Evolutionary conservation across 2,113 vertebrate genomes (phyloP), one percentile per base, ranked within the genome.

Genomic region (Seriola quinqueradiata): DNA sequence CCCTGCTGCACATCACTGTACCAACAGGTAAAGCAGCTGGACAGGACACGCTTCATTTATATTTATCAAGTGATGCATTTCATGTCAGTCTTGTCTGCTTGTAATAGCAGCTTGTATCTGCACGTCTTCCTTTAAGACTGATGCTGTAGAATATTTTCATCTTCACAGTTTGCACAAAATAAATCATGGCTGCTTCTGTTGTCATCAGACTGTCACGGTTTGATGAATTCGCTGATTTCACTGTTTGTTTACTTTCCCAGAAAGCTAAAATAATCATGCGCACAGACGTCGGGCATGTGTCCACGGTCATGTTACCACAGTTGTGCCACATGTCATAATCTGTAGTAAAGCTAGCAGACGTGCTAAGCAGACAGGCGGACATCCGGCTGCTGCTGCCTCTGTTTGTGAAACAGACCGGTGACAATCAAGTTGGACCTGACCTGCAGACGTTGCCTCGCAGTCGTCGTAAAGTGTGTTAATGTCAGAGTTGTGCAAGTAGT

Each of bases 21-120:
- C 87, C 89, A 86, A 92, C 90, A 94, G 93, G 91, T 92, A 94
- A 94, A 89, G 40, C 78, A 66, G 59, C 65, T 34, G 58, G 87
- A 84, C 64, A 34, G 57, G 67, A 59, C 12, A 44, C 74, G 66
- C 75, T 69, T 75, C 74, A 75, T 84, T 73, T 57, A 82, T 79
- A 76, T 84, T 74, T 58, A 82, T 79, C 57, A 68, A 32, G 12
- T 36, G 32, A 55, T 87, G 42, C 52, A 23, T 69, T 58, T 50
- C 52, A 28, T 69, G 58, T 50, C 70, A 54, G 59, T 73, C 60
- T 10, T 48, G 44, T 44, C 70, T 32, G 3, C 70, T 40, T 65
- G 19, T 28, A 28, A 28, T 2, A 28, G 28, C 28, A 28, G 46
- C 14, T 72, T 28, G 38, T 32, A 58, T 25, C 48, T 8, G 61